Evolutionary conservation across 2,797 vertebrate genomes (phyloP).

Genomic region (Babyrousa celebensis): DNA sequence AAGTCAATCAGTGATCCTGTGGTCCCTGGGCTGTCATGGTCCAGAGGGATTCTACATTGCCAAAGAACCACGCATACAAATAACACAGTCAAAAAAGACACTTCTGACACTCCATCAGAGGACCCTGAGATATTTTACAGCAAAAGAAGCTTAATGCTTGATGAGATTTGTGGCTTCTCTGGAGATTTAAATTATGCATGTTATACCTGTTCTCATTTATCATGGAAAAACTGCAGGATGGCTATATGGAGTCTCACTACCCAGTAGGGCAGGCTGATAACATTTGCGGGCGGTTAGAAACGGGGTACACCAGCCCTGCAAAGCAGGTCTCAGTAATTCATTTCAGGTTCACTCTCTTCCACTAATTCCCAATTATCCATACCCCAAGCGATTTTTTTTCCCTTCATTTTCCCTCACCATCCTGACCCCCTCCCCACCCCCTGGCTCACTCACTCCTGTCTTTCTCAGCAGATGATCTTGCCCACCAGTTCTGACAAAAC

Average conservation of each 20-base stretch:
- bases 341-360: background rate
- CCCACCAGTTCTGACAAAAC: background rate
- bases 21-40: background rate
- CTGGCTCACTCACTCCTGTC: background rate
- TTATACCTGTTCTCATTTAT: background rate
- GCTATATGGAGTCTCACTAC: background rate
- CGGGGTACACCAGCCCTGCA: background rate
- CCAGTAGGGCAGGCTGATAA: background rate
- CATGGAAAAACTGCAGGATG: conserved; percentile 36
- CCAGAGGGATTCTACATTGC: background rate
- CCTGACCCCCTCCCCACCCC: background rate
- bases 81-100: background rate
- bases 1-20: background rate
- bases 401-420: background rate
- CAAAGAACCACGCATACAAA: background rate
- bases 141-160: background rate
- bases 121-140: background rate
- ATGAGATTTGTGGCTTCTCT: background rate
- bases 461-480: background rate
- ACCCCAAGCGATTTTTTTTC: background rate
- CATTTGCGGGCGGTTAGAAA: background rate
- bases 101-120: background rate
- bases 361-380: background rate
- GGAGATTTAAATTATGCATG: conserved; percentile 67
- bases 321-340: background rate